Evolutionary conservation across 2,797 vertebrate genomes (phyloP), one percentile per base, ranked within the genome.

Genomic region (Myotis findleyi): DNA sequence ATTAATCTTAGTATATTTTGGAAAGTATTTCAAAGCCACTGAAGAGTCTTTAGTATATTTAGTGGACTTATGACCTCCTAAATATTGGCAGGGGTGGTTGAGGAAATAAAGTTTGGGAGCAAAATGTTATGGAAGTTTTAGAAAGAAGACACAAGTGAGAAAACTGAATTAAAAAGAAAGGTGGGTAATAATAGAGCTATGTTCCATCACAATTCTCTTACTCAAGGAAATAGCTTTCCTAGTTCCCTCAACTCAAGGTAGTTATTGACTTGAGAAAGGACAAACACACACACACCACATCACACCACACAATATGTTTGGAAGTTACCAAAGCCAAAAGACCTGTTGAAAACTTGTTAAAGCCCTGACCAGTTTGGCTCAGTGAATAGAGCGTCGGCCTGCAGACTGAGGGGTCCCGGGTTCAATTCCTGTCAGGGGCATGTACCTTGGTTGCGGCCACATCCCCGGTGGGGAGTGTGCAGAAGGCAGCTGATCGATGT

Each of bases 11-110:
- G 18, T 14, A 16, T 27, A 75, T 82, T 93, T 71, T 36, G 25
- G 59, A 79, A 93, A 96, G 51, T 30, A 88, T 41, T 88, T 95
- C 62, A 90, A 94, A 93, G 41, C 16, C 47, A 49, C 44, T 23
- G 14, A 96, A 84, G 62, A 81, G 16, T 83, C n/a, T 68, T 87
- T 20, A 79, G 41, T 8, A 27, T 73, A 75, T 57, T 83, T 83
- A 64, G 87, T 27, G 25, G 21, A 27, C 79, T 90, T 66, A 72
- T 71, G 72, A 80, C 49, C 9, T 49, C 27, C 18, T 68, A 68
- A 88, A 41, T 44, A 79, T n/a, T 49, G 25, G 81, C 30, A 94
- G 14, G 36, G 14, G 85, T n/a, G 7, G 16, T 13, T 86, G 38
- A 85, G 23, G 27, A 44, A 64, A 80, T 76, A 44, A 69, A 80